A percentile compares a stretch with the other conserved stretches of the same genome.
phyloP scores from a whole-genome alignment of 1,140 invertebrate genomes.

The Argopecten irradians region DNA sequence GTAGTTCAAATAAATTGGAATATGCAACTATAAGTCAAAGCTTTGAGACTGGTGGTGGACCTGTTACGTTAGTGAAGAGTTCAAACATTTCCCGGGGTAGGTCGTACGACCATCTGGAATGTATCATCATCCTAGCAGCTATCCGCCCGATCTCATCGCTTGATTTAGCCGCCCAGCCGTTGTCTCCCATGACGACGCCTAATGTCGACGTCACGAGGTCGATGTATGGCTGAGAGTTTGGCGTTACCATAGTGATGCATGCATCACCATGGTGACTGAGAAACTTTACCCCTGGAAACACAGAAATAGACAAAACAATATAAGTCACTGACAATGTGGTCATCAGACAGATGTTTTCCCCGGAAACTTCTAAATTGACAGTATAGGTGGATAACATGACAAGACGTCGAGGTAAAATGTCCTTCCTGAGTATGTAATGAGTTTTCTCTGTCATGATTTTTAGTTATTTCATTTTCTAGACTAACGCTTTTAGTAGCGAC shows the following conservation, averaged over 20 bases:
- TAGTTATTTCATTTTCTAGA: too few species aligned
- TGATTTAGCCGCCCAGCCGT: constrained; percentile 51
- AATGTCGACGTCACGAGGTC: constrained; percentile 41
- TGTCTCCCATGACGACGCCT: constrained; percentile 50
- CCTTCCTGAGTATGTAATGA: too few species aligned
- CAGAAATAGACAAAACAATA: not conserved
- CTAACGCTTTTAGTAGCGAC: too few species aligned
- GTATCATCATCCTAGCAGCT: constrained; percentile 41
- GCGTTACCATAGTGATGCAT: constrained; percentile 48
- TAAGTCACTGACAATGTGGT: too few species aligned
- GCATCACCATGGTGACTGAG: constrained; percentile 42
- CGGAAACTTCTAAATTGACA: too few species aligned
- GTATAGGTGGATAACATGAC: too few species aligned
- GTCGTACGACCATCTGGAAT: constrained; percentile 36
- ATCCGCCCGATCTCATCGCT: constrained; percentile 56
- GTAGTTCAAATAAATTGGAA: too few species aligned
- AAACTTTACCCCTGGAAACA: constrained; percentile 41
- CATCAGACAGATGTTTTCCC: too few species aligned
- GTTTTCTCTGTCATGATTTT: too few species aligned
- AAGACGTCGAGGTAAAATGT: too few species aligned
- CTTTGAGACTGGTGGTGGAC: not conserved
- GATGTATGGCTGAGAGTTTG: constrained; percentile 49
- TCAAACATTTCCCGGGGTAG: constrained; percentile 33
- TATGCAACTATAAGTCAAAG: too few species aligned
- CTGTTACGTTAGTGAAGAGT: not conserved